Evolutionary conservation across 2,888 invertebrate species (phyloP).

Genomic region (Eristalis tenax): DNA sequence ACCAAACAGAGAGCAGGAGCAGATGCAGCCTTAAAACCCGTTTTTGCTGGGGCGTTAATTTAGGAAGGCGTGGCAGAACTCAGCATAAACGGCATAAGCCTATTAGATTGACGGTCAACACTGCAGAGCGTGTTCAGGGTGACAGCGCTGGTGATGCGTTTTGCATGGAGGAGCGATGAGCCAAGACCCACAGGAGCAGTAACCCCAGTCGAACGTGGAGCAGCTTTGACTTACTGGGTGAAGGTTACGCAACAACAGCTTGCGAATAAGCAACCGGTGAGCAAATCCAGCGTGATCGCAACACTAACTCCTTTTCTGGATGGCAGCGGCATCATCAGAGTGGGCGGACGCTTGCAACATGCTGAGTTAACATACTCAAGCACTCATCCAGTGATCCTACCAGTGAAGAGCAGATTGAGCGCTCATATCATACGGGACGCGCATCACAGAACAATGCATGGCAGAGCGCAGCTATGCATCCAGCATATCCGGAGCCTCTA

Average conservation of each 20-base stretch:
- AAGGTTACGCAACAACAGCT: no score
- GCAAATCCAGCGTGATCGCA: not conserved
- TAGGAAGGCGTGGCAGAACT: no score
- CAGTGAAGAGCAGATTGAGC: not conserved
- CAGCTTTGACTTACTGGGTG: not conserved
- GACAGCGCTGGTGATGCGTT: not conserved
- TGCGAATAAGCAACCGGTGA: no score
- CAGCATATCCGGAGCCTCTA: not conserved
- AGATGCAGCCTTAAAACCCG: constrained; percentile 2
- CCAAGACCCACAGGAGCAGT: not conserved
- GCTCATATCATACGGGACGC: not conserved
- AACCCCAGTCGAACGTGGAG: not conserved
- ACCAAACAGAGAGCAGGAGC: not conserved
- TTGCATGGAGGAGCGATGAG: not conserved
- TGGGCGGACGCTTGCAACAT: constrained; percentile 5
- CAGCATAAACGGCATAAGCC: no score
- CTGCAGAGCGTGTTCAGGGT: constrained; percentile 4
- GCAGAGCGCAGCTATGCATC: not conserved
- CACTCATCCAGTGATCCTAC: constrained; percentile 12
- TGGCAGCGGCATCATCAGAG: not conserved
- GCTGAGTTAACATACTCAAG: constrained; percentile 8
- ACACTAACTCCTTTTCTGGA: constrained; percentile 19
- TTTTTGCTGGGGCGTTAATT: not conserved
- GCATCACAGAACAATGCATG: no score
- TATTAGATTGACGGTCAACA: no score